phyloP scores from a whole-genome alignment of 2,113 vertebrate genomes.

The Halichoeres trimaculatus region DNA sequence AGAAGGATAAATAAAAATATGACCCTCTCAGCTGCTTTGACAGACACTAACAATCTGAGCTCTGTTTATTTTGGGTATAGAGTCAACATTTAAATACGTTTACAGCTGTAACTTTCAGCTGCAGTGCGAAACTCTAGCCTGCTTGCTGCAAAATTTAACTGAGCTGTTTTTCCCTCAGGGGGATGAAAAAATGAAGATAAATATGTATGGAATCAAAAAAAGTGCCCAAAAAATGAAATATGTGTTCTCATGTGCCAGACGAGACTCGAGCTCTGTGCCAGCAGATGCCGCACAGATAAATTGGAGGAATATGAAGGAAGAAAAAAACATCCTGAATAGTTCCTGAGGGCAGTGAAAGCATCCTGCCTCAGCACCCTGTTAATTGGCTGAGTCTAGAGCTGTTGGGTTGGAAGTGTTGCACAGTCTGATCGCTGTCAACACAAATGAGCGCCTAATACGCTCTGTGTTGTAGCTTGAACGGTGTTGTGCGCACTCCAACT shows the following conservation, averaged over 20 bases:
- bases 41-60: not conserved
- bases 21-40: not conserved
- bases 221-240: not conserved
- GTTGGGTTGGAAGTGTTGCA: conserved; percentile 29
- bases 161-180: not conserved
- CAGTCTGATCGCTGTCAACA: conserved; percentile 57
- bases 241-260: not conserved
- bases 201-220: not conserved
- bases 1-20: not conserved
- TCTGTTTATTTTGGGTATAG: not conserved
- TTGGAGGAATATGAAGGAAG: conserved; percentile 7
- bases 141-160: not conserved
- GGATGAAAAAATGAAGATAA: not conserved
- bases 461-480: conserved; percentile 36
- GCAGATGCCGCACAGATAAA: conserved; percentile 17
- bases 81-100: not conserved
- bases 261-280: conserved; percentile 5
- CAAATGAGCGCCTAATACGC: conserved; percentile 49
- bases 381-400: conserved; percentile 47
- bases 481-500: not conserved
- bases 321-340: conserved; percentile 28
- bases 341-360: conserved; percentile 38
- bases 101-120: not conserved
- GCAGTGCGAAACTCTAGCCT: not conserved
- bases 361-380: conserved; percentile 34